Conservation (phyloP, 2,797 vertebrate species). For the Sebastolobus altivelis region DNA sequence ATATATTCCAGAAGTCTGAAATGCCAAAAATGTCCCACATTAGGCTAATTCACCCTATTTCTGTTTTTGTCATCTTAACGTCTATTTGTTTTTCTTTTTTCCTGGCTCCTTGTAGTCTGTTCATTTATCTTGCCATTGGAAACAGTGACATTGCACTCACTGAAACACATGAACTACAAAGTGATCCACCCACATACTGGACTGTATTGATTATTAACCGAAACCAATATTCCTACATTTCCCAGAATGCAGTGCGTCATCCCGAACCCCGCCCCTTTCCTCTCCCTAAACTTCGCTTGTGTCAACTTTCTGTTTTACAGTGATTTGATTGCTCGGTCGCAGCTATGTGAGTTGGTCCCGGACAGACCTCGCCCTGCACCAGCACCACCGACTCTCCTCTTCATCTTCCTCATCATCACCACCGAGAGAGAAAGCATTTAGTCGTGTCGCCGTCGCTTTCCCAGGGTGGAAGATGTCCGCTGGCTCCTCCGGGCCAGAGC, state of each 20-base stretch:
- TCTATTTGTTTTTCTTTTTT: no score
- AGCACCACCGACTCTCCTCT: background rate
- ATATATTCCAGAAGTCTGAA: no score
- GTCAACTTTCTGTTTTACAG: constrained; percentile 67
- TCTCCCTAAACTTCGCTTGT: constrained; percentile 29
- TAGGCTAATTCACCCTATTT: no score
- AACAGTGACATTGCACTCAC: background rate
- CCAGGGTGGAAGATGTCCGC: constrained; percentile 48
- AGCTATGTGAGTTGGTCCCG: constrained; percentile 24
- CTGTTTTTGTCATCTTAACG: background rate
- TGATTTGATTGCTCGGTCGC: constrained; percentile 67
- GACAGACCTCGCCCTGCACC: constrained; percentile 43
- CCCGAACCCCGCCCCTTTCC: constrained; percentile 61
- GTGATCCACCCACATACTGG: background rate
- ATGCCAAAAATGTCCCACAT: no score
- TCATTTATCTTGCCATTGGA: background rate
- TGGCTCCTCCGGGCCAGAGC: constrained; percentile 26
- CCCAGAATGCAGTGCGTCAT: constrained; percentile 61
- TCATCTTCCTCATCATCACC: constrained; percentile 8
- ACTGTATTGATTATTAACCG: background rate
- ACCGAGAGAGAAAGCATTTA: background rate
- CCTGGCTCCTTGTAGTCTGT: background rate
- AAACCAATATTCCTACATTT: constrained; percentile 57
- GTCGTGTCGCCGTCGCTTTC: background rate
- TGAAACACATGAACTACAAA: background rate